Evolutionary conservation across 2,113 vertebrate genomes (phyloP).

Genomic region (Perca flavescens): DNA sequence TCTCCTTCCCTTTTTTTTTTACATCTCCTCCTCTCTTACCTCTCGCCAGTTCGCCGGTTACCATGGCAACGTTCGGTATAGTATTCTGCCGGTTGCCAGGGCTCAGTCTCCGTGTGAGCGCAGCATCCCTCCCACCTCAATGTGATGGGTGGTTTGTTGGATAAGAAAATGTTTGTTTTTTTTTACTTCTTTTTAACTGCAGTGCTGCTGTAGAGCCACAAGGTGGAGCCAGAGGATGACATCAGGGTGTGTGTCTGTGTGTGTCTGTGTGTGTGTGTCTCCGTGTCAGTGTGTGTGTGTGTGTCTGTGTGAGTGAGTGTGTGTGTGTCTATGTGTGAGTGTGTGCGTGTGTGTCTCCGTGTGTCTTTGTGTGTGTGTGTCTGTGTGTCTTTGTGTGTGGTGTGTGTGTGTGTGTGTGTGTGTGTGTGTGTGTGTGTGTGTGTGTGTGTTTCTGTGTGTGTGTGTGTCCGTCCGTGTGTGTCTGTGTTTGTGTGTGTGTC

Average conservation of each 20-base stretch:
- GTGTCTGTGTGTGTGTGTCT: slow-evolving; percentile 9
- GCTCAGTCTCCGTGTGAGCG: slow-evolving; percentile 51
- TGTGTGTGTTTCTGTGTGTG: too few relatives aligned
- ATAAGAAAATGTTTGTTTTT: background rate
- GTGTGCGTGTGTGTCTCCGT: too few relatives aligned
- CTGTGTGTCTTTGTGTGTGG: too few relatives aligned
- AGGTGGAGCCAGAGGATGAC: slow-evolving; percentile 43
- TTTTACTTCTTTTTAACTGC: background rate
- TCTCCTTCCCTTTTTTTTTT: slow-evolving; percentile 24
- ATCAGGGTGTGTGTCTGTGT: background rate
- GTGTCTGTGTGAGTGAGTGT: too few relatives aligned
- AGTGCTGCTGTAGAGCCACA: slow-evolving; percentile 29
- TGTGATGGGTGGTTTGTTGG: slow-evolving; percentile 45
- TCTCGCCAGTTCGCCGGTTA: slow-evolving; percentile 63
- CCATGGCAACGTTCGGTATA: slow-evolving; percentile 64
- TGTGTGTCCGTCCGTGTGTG: too few relatives aligned
- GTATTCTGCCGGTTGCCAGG: slow-evolving; percentile 68
- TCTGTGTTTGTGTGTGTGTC: too few relatives aligned
- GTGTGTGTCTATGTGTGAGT: too few relatives aligned
- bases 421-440: too few relatives aligned
- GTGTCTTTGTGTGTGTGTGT: too few relatives aligned
- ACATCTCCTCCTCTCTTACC: slow-evolving; percentile 57
- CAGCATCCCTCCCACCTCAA: slow-evolving; percentile 48
- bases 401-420: too few relatives aligned
- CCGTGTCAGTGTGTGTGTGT: too few relatives aligned